Evolutionary conservation across 2,888 invertebrate genomes (phyloP).

Genomic region (Rhamphomyia laevipes): DNA sequence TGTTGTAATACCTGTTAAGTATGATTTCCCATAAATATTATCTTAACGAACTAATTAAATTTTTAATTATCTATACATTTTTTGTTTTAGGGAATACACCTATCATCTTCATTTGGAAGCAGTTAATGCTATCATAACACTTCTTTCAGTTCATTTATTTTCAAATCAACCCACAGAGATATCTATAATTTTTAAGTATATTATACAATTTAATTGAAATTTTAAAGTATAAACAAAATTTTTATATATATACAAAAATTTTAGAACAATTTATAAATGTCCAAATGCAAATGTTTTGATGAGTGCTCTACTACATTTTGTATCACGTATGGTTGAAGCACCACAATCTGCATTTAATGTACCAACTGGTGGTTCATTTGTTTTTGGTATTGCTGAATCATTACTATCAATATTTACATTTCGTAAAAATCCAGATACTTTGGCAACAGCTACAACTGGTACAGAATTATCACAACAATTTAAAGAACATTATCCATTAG

Average conservation of each 20-base stretch:
- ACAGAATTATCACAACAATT: constrained; percentile 40
- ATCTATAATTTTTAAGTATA: constrained; percentile 45
- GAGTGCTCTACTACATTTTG: constrained; percentile 66
- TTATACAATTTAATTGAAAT: constrained; percentile 1
- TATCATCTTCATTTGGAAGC: constrained; percentile 80
- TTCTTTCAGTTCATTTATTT: constrained; percentile 82
- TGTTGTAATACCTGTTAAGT: constrained; percentile 37
- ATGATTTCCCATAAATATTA: constrained; percentile 9
- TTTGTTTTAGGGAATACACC: constrained; percentile 56
- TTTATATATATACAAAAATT: neutral
- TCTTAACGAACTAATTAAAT: neutral
- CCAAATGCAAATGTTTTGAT: constrained; percentile 46
- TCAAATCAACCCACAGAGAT: constrained; percentile 58
- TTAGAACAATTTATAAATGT: constrained; percentile 34
- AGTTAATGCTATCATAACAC: constrained; percentile 70
- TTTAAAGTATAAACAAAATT: neutral
- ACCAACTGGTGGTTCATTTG: constrained; percentile 62
- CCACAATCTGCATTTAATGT: constrained; percentile 57
- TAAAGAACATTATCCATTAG: constrained; percentile 57
- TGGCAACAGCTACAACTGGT: constrained; percentile 27
- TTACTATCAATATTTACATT: constrained; percentile 74
- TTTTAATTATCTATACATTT: too few species aligned
- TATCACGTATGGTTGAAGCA: constrained; percentile 50
- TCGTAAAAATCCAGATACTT: constrained; percentile 37
- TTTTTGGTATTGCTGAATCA: constrained; percentile 57